Conservation (phyloP, 2,113 vertebrate species). For the Fregetta grallaria region DNA sequence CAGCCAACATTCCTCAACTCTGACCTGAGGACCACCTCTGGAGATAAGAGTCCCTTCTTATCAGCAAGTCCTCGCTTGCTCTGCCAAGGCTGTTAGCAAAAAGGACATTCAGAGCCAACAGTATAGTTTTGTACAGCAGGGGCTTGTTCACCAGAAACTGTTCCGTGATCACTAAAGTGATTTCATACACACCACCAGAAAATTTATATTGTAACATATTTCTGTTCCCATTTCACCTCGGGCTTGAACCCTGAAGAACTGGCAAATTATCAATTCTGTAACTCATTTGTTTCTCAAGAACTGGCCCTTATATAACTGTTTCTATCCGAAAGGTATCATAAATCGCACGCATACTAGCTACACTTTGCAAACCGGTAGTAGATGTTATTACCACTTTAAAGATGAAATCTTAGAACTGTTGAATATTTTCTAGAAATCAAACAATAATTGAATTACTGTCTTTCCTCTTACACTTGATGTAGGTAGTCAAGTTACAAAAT, state of each 20-base stretch:
- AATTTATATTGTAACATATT: not conserved
- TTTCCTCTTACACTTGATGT: not conserved
- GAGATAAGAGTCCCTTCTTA: constrained; percentile 43
- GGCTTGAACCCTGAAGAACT: not conserved
- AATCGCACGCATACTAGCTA: rapidly evolving
- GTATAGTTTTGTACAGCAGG: not conserved
- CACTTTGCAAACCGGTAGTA: not conserved
- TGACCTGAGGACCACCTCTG: constrained; percentile 54
- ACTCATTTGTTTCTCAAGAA: not conserved
- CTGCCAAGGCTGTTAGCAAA: constrained; percentile 15
- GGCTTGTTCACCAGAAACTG: not conserved
- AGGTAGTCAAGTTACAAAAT: not conserved
- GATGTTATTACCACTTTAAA: not conserved
- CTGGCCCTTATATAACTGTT: not conserved
- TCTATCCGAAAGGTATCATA: not conserved
- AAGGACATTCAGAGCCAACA: not conserved
- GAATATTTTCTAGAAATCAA: not conserved
- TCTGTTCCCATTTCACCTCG: not conserved
- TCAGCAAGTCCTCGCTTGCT: not conserved
- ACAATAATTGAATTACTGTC: not conserved
- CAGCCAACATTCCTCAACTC: constrained; percentile 53
- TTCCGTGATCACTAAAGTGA: not conserved
- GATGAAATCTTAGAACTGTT: not conserved
- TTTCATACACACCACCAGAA: not conserved
- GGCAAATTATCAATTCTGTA: not conserved